A percentile compares a stretch with the other conserved stretches of the same genome.
phyloP scores from a whole-genome alignment of 2,113 vertebrate genomes.

The Rhea pennata region DNA sequence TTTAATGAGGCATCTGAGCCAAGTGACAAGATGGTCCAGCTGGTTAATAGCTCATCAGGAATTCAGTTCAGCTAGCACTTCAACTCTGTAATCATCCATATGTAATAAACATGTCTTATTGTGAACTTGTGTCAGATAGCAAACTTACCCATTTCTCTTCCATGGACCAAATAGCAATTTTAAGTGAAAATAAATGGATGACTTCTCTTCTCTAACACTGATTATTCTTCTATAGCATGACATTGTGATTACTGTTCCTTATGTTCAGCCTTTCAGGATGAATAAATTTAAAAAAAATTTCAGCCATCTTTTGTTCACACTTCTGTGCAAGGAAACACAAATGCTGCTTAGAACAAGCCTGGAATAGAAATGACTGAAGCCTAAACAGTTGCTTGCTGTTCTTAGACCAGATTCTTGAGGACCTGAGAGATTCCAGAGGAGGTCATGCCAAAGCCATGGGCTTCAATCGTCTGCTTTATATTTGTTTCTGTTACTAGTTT shows the following conservation, averaged over 20 bases:
- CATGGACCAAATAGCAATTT: neutral
- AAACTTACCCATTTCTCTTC: neutral
- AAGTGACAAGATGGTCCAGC: slow-evolving; percentile 31
- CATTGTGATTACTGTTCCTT: neutral
- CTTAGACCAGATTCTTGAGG: slow-evolving; percentile 43
- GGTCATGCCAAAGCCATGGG: neutral
- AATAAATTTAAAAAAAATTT: neutral
- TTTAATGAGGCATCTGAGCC: slow-evolving; percentile 53
- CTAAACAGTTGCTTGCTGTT: slow-evolving; percentile 56
- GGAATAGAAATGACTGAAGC: slow-evolving; percentile 62
- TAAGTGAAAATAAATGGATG: slow-evolving; percentile 1
- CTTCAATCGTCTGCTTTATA: neutral
- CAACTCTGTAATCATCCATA: slow-evolving; percentile 10
- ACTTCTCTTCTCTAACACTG: neutral
- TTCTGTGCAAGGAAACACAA: slow-evolving; percentile 5
- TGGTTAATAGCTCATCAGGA: slow-evolving; percentile 43
- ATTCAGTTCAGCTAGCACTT: slow-evolving; percentile 44
- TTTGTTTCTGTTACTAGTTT: neutral
- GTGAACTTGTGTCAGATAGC: neutral
- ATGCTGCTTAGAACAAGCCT: slow-evolving; percentile 18
- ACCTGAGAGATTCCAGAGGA: slow-evolving; percentile 31
- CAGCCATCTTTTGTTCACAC: neutral
- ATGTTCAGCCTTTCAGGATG: neutral
- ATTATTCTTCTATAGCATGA: neutral
- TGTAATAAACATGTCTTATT: slow-evolving; percentile 1